Base-by-base conservation (phyloP, 2,113 vertebrate genomes). In the Elephas maximus region DNA sequence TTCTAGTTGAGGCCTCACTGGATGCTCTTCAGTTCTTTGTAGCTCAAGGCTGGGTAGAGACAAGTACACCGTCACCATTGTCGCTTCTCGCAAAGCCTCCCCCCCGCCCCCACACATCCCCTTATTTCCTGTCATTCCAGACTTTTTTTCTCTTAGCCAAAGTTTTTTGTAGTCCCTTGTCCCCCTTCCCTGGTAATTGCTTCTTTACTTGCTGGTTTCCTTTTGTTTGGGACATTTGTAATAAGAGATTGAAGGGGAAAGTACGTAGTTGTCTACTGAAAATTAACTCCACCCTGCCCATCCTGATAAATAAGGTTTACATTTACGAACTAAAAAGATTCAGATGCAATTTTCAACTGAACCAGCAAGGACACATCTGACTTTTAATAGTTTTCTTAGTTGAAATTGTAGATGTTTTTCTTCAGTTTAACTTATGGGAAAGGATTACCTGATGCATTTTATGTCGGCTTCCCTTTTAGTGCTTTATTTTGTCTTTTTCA, bases 401-500 rank as follows among this genome's bases (percentile, higher is more conserved):
- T 98, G 95, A 98, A 97, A 76, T 93, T 97, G 97, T 97, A 97
- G 95, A 91, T 97, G 15, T 97, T 98, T 98, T 98, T 96, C 90
- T 98, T 98, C 94, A 97, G 96, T 98, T 98, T 98, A 98, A 98
- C 97, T 98, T 99, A 98, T 98, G 97, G 98, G 98, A 98, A 98
- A 97, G 62, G 97, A 98, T 98, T 98, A 98, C 98, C 93, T 98
- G 97, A 98, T 98, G 97, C 97, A 97, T 98, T 99, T 99, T 99
- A 98, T 99, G 98, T 99, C 99, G 98, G 98, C 97, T 98, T 96
- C 94, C 96, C 92, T 94, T 97, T 98, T 96, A 98, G 98, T 98
- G 98, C 97, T 98, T 99, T 98, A 98, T 98, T 98, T 99, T 99
- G 98, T 99, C 98, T 98, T 98, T 98, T 98, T 98, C 98, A 99